Conservation (phyloP, 2,113 vertebrate genomes). For the Dermatemys mawii region DNA sequence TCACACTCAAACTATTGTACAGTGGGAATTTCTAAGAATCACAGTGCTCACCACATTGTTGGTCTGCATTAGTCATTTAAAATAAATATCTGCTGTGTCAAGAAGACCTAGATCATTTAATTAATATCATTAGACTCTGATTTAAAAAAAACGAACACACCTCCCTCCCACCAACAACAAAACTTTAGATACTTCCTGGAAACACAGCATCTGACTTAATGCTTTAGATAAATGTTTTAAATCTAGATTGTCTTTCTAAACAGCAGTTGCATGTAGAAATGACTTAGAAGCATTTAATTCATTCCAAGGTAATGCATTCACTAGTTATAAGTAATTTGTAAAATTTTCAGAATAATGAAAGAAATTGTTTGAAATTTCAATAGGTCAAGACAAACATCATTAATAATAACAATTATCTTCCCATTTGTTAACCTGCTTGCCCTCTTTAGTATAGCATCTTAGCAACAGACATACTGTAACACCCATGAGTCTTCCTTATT, state of each 20-base stretch:
- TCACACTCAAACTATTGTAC: neutral
- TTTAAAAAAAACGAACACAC: neutral
- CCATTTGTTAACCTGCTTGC: neutral
- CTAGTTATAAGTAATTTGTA: neutral
- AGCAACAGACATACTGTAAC: neutral
- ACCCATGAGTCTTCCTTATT: neutral
- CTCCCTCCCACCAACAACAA: neutral
- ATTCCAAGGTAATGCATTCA: neutral
- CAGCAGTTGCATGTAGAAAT: constrained; percentile 44
- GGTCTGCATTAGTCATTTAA: neutral
- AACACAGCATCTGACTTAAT: neutral
- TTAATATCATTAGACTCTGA: neutral
- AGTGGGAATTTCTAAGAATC: neutral
- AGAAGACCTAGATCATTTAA: neutral
- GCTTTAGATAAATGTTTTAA: neutral
- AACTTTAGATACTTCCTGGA: neutral
- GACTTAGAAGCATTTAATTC: neutral
- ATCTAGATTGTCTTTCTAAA: constrained; percentile 19
- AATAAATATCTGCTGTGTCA: neutral
- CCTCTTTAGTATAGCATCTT: neutral
- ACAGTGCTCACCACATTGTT: neutral
- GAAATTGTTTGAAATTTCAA: neutral
- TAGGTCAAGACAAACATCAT: neutral
- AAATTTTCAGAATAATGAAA: neutral
- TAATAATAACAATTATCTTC: neutral